A percentile compares a stretch with the other conserved stretches of the same genome.
Evolutionary conservation across 2,797 vertebrate genomes (phyloP).

Genomic region (Rhabdomys pumilio): DNA sequence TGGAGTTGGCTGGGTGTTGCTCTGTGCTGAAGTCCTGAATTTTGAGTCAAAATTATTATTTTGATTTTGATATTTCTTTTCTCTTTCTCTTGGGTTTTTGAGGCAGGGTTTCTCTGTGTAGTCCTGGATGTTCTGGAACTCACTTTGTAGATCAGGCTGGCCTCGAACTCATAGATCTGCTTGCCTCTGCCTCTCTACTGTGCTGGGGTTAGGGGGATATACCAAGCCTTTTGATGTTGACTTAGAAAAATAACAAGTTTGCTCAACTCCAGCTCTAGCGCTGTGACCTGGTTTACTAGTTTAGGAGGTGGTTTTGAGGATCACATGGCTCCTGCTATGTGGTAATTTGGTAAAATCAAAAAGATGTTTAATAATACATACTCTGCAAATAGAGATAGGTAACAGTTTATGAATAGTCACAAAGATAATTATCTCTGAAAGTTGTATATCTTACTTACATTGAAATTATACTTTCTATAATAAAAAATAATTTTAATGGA

Average conservation of each 20-base stretch:
- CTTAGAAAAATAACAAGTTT: neutral
- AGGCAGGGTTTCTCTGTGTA: neutral
- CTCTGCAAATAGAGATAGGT: neutral
- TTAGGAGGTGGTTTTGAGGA: slow-evolving; percentile 42
- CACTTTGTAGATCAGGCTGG: neutral
- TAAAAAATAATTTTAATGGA: slow-evolving; percentile 41
- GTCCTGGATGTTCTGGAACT: neutral
- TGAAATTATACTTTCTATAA: slow-evolving; percentile 27
- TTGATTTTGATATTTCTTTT: neutral
- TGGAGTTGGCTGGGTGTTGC: neutral
- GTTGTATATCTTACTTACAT: slow-evolving; percentile 14
- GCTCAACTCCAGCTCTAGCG: neutral
- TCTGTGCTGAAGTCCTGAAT: slow-evolving; percentile 28
- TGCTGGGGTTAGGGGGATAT: neutral
- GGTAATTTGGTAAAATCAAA: slow-evolving; percentile 43
- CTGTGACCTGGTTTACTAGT: slow-evolving; percentile 8
- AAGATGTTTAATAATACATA: neutral
- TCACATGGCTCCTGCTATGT: neutral
- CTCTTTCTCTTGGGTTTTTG: slow-evolving; percentile 2
- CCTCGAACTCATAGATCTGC: neutral
- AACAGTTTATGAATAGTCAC: slow-evolving; percentile 10
- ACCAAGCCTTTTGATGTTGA: neutral
- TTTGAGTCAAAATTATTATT: slow-evolving; percentile 36
- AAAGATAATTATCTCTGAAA: slow-evolving; percentile 38
- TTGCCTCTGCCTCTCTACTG: neutral